A percentile compares a stretch with the other conserved stretches of the same genome.
Evolutionary conservation across 1,140 invertebrate genomes (phyloP).

Genomic region (Bombus terrestris): DNA sequence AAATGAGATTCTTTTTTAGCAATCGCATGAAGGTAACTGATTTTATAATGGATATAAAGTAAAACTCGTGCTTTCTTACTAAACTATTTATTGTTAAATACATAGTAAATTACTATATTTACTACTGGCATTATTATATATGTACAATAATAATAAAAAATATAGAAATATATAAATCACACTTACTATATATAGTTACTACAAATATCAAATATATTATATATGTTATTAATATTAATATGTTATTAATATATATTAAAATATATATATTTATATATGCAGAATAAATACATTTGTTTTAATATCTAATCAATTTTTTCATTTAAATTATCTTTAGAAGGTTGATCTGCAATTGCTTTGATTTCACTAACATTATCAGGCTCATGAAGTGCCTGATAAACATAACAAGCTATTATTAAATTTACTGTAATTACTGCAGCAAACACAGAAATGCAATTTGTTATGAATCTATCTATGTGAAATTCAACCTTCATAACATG

Average conservation of each 20-base stretch:
- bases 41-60: slow-evolving; percentile 34
- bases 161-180: slow-evolving; percentile 30
- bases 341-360: slow-evolving; percentile 13
- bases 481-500: slow-evolving; percentile 86
- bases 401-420: slow-evolving; percentile 89
- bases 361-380: slow-evolving; percentile 79
- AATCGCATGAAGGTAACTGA: background rate
- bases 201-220: slow-evolving; percentile 19
- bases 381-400: slow-evolving; percentile 90
- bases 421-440: slow-evolving; percentile 90
- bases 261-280: background rate
- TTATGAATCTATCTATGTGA: slow-evolving; percentile 84
- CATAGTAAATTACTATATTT: slow-evolving; percentile 36
- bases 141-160: slow-evolving; percentile 35
- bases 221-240: slow-evolving; percentile 35
- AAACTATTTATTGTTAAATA: slow-evolving; percentile 52
- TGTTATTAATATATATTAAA: slow-evolving; percentile 21
- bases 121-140: slow-evolving; percentile 16
- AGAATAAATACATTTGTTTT: slow-evolving; percentile 10
- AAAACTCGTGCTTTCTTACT: slow-evolving; percentile 42
- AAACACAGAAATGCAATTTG: slow-evolving; percentile 89
- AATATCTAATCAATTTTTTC: slow-evolving; percentile 59
- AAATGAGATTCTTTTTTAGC: slow-evolving; percentile 28
- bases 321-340: slow-evolving; percentile 53
- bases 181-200: slow-evolving; percentile 21